Conservation (phyloP, 2,113 vertebrate species). For the Aldabrachelys gigantea region DNA sequence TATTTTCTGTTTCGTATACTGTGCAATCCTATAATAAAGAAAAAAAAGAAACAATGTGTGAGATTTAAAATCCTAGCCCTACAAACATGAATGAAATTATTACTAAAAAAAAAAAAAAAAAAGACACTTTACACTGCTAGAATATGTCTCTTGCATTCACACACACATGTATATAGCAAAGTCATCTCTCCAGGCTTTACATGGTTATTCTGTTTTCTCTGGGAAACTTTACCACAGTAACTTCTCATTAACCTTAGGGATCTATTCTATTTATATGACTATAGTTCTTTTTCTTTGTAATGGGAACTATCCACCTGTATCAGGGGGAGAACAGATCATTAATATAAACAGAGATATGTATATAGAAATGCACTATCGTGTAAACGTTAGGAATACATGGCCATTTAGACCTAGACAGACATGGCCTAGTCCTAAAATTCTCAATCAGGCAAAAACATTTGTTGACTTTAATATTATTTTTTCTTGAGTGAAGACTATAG, state of each 20-base stretch:
- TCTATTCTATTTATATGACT: background rate
- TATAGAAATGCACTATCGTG: background rate
- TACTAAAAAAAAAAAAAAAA: background rate
- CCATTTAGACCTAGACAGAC: background rate
- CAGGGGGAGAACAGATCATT: background rate
- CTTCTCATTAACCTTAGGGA: background rate
- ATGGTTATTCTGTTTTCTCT: background rate
- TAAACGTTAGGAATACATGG: background rate
- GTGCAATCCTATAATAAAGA: constrained; percentile 85
- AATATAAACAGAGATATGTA: background rate
- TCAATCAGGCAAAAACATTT: background rate
- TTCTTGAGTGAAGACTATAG: background rate
- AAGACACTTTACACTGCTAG: background rate
- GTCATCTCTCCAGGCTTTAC: background rate
- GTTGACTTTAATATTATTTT: background rate
- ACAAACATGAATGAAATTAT: background rate
- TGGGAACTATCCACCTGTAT: background rate
- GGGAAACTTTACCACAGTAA: background rate
- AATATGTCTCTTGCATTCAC: background rate
- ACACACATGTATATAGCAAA: background rate
- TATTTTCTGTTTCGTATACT: constrained; percentile 93
- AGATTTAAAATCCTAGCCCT: background rate
- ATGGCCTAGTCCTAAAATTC: background rate
- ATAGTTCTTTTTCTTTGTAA: background rate
- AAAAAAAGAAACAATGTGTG: background rate